Evolutionary conservation across 92 coral and sea anemone genomes (phyloP).

Genomic region (Paramuricea clavata): DNA sequence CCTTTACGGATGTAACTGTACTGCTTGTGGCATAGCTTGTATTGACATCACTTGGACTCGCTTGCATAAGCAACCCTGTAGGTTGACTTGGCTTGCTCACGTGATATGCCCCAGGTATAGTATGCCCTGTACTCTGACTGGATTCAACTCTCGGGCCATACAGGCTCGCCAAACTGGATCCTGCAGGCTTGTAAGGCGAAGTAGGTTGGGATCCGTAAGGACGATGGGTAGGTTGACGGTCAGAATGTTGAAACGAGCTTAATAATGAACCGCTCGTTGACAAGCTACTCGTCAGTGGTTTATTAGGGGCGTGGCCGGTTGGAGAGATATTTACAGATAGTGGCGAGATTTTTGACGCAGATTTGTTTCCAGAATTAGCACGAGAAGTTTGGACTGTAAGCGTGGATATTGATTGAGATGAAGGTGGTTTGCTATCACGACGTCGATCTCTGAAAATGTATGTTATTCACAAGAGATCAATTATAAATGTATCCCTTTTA

Average conservation of each 20-base stretch:
- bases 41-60: neutral
- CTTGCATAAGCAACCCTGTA: slow-evolving; percentile 38
- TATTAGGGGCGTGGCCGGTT: neutral
- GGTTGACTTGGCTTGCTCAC: slow-evolving; percentile 6
- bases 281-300: neutral
- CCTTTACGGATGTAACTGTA: neutral
- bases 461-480: neutral
- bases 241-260: slow-evolving; percentile 30
- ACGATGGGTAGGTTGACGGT: neutral
- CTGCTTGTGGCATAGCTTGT: neutral
- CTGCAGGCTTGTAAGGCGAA: neutral
- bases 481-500: no score
- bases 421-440: slow-evolving; percentile 16
- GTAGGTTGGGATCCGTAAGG: slow-evolving; percentile 24
- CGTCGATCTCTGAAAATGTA: neutral
- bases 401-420: neutral
- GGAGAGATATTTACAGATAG: slow-evolving; percentile 15
- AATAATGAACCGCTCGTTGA: slow-evolving; percentile 13
- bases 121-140: neutral
- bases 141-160: neutral
- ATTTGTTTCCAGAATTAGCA: neutral
- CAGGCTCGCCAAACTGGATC: neutral
- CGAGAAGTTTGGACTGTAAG: slow-evolving; percentile 23
- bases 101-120: neutral
- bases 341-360: slow-evolving; percentile 18